Conservation (phyloP, 2,797 vertebrate species). For the Strix occidentalis region DNA sequence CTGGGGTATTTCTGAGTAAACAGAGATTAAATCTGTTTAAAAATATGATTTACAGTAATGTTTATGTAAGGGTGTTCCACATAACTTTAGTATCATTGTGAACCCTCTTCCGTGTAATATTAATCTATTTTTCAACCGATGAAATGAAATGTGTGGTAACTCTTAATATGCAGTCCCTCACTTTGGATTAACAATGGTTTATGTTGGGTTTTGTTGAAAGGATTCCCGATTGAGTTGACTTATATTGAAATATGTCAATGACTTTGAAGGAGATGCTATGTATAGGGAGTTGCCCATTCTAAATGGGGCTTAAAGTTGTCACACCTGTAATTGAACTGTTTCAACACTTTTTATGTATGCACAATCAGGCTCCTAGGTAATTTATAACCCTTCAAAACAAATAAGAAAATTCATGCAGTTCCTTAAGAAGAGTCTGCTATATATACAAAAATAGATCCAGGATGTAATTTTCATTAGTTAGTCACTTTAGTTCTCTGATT, state of each 20-base stretch:
- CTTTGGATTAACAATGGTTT: neutral
- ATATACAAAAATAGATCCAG: neutral
- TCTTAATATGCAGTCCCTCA: neutral
- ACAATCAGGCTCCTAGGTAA: neutral
- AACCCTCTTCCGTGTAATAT: neutral
- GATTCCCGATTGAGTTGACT: neutral
- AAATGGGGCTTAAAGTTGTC: neutral
- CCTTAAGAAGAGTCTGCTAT: neutral
- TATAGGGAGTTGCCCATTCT: neutral
- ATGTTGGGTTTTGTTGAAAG: neutral
- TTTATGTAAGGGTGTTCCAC: neutral
- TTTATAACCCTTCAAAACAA: neutral
- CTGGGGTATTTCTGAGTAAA: constrained; percentile 33
- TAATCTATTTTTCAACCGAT: neutral
- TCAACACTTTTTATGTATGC: neutral
- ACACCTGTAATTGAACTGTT: neutral
- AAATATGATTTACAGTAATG: constrained; percentile 1
- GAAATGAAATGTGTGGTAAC: neutral
- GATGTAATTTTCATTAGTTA: neutral
- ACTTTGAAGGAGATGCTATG: neutral
- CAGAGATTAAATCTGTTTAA: constrained; percentile 26
- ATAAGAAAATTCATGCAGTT: neutral
- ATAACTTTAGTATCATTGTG: neutral
- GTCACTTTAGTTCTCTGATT: neutral
- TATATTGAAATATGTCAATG: neutral